Evolutionary conservation across 2,113 vertebrate species (phyloP), one percentile per base, ranked within the genome.

Genomic region (Chionodraco myersi): DNA sequence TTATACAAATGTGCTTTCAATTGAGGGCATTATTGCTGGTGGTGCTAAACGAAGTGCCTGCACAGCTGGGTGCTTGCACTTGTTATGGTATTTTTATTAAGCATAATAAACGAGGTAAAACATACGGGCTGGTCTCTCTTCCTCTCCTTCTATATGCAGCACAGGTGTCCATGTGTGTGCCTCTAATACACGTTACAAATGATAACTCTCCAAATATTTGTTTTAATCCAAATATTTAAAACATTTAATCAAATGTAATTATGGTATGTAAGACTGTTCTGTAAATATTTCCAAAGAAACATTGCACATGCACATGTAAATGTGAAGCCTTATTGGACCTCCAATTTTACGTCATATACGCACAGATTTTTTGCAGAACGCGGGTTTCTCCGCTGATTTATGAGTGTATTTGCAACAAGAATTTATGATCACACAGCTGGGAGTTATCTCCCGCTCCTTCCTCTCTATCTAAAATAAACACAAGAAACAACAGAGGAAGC

Each of bases 1-100:
- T 62, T 72, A 85, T 62, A 89, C 51, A 84, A 83, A 82, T 89
- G 53, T 14, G 60, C 61, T 87, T 89, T 86, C 66, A 62, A 63
- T 80, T 73, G 75, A 30, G n/a, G 66, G 62, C 52, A 72, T 65
- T 70, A 52, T 78, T 52, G 67, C 59, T 11, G 69, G 16, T 52
- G 65, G 77, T 75, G 76, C 53, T 41, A 69, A 73, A 80, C 72
- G 64, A 72, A 49, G 81, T 54, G 60, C 44, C 52, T 0, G 63
- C 84, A 72, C 80, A 85, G 89, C 57, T 78, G 84, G 68, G 69
- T 76, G 60, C 70, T 51, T 21, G 44, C 6, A 3, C 21, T 69
- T 72, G 41, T 52, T 61, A 26, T 62, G 16, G 15, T 44, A 14
- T 56, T 75, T 81, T 58, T n/a, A 10, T 57, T 13, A 45, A 73